A percentile compares a stretch with the other conserved stretches of the same genome.
Evolutionary conservation across 2,888 invertebrate genomes (phyloP).

Genomic region (Rutpela maculata): DNA sequence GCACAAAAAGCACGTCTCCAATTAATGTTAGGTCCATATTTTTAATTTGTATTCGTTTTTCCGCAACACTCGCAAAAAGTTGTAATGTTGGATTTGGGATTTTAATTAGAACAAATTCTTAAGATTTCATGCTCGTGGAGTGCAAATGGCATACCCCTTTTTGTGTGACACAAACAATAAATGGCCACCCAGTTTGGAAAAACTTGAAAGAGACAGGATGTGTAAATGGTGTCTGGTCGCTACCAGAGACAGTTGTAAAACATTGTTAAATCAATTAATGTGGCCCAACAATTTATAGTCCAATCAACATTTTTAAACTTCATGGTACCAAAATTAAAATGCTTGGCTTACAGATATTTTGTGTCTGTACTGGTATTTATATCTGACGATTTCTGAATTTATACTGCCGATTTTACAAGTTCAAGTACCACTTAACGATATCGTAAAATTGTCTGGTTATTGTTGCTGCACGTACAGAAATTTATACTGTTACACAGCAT

Average conservation of each 20-base stretch:
- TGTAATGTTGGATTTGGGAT: constrained; percentile 37
- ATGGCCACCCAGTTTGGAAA: constrained; percentile 64
- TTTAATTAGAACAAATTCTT: constrained; percentile 57
- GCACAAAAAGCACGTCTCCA: neutral
- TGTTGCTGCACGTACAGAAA: neutral
- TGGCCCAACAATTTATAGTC: constrained; percentile 64
- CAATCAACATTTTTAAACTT: constrained; percentile 69
- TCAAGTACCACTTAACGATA: neutral
- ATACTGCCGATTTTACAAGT: constrained; percentile 33
- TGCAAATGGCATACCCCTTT: constrained; percentile 56
- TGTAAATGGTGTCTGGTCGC: constrained; percentile 51
- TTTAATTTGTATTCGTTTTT: constrained; percentile 2
- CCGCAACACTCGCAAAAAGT: neutral
- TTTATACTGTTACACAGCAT: neutral
- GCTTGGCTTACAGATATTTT: constrained; percentile 57
- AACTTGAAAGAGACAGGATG: constrained; percentile 56
- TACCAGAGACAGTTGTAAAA: constrained; percentile 63
- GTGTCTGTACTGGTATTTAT: constrained; percentile 35
- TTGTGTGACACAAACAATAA: constrained; percentile 63
- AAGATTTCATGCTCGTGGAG: constrained; percentile 45
- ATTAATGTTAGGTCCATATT: constrained; percentile 4
- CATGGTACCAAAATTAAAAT: constrained; percentile 63
- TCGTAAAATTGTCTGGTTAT: neutral
- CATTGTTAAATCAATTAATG: constrained; percentile 66
- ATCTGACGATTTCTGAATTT: constrained; percentile 35